A percentile compares a stretch with the other conserved stretches of the same genome.
These are phyloP conservation scores for Sylvilagus floridanus DNA, from an alignment of 2,797 vertebrate species.

Conservation along the genomic window DNA sequence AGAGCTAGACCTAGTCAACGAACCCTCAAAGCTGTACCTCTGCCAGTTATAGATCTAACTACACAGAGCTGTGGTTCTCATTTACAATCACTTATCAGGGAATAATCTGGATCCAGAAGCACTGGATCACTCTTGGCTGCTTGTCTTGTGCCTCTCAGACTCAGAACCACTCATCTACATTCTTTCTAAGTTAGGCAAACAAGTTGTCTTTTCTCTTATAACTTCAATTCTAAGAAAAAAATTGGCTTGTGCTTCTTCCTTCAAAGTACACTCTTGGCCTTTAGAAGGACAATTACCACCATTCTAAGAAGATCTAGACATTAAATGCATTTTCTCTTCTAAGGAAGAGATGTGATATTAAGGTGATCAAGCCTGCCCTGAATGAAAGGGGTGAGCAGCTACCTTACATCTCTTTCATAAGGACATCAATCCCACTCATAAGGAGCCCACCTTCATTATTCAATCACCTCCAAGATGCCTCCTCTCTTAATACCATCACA, in stretches of 20 bases:
- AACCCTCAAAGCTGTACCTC: background rate
- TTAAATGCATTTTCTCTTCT: background rate
- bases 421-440: background rate
- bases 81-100: background rate
- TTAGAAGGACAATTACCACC: background rate
- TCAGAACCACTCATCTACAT: background rate
- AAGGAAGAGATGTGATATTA: background rate
- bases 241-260: background rate
- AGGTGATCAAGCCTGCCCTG: background rate
- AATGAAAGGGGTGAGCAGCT: background rate
- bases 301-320: background rate
- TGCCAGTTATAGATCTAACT: background rate
- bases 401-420: background rate
- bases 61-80: background rate
- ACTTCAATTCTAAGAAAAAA: background rate
- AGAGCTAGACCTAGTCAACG: background rate
- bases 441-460: background rate
- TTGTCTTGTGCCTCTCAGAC: background rate
- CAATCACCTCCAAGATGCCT: background rate
- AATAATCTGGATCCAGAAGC: too few relatives aligned
- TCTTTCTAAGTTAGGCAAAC: background rate
- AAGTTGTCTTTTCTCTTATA: background rate
- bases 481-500: background rate
- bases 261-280: background rate
- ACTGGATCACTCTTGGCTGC: background rate